Percentiles rank a stretch among this genome's conserved stretches.
Evolutionary conservation across 1,140 invertebrate species (phyloP).

Genomic region (Drosophila pachea): DNA sequence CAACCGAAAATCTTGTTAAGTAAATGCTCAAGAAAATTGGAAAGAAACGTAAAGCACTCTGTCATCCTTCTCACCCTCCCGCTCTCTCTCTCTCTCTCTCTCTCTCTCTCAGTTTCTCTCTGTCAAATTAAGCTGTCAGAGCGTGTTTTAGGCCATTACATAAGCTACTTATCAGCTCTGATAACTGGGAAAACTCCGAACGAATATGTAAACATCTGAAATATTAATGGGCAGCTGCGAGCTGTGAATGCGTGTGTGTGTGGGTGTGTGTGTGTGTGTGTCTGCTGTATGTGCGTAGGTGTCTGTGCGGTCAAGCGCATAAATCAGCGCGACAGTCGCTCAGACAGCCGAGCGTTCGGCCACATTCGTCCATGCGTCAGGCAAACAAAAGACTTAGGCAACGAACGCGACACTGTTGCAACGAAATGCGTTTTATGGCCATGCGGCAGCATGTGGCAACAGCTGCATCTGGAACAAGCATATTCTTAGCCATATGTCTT

Average conservation of each 20-base stretch:
- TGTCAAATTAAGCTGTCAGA: constrained; percentile 76
- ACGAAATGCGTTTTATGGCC: constrained; percentile 57
- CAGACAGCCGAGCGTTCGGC: constrained; percentile 46
- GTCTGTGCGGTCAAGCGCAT: constrained; percentile 67
- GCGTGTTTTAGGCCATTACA: constrained; percentile 74
- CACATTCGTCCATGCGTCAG: constrained; percentile 67
- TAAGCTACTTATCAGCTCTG: constrained; percentile 75
- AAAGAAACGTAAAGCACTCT: constrained; percentile 68
- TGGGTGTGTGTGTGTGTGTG: constrained; percentile 19
- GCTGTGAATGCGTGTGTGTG: constrained; percentile 24
- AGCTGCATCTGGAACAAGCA: constrained; percentile 54
- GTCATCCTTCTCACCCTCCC: constrained; percentile 45
- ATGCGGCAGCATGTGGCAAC: constrained; percentile 45
- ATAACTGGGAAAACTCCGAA: constrained; percentile 64
- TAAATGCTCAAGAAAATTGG: constrained; percentile 61
- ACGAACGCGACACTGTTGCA: constrained; percentile 66
- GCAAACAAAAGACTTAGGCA: constrained; percentile 73
- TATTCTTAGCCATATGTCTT: constrained; percentile 61
- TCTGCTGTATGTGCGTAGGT: constrained; percentile 60
- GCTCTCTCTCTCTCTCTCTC: background rate
- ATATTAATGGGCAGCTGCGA: constrained; percentile 51
- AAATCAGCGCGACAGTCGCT: constrained; percentile 57
- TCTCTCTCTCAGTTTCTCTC: constrained; percentile 19
- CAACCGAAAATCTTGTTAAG: constrained; percentile 70
- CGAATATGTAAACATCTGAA: constrained; percentile 35